Base-by-base conservation (phyloP, 2,888 invertebrate genomes). In the Drosophila mercatorum region DNA sequence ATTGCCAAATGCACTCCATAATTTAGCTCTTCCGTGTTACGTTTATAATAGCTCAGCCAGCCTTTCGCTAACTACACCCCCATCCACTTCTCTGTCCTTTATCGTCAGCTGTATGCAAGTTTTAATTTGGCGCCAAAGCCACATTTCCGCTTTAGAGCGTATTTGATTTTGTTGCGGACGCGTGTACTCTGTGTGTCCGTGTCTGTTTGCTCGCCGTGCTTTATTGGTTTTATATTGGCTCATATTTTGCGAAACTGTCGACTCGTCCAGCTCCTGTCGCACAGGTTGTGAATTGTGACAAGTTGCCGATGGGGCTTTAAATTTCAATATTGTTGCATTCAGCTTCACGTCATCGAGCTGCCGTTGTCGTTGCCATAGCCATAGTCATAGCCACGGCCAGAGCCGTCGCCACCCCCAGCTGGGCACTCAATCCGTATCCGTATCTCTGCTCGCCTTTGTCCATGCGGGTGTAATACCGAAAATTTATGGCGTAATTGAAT, bases 401-500 rank as follows among this genome's bases (percentile, higher is more conserved):
- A n/a, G n/a, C n/a, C n/a, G n/a, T n/a, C n/a, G n/a, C n/a, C n/a
- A n/a, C n/a, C 5, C 17, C 31, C 26, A 17, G 5, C 26, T 22
- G 11, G 34, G 1, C 2, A 40, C 28, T 28, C 57, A 52, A 11
- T n/a, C 31, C 44, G 7, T 17, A 22, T 36, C 49, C 44, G 7
- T 17, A 22, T 36, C 49, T 22, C 34, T 44, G 28, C 38, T 31
- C 41, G 38, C 63, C 57, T 69, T 56, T 75, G 41, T 62, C 62
- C 59, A 68, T 75, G 83, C 71, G 83, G 64, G 75, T 78, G 75
- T 61, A 69, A 61, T 46, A 65, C 70, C 75, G 78, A 79, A 81
- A 87, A 88, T 88, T 88, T 89, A 88, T 89, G 79, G 72, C 78
- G 83, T 89, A 89, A 88, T 88, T 89, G 89, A 89, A 89, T 83